Conservation (phyloP, 1,140 invertebrate species). For the Drosophila albomicans region DNA sequence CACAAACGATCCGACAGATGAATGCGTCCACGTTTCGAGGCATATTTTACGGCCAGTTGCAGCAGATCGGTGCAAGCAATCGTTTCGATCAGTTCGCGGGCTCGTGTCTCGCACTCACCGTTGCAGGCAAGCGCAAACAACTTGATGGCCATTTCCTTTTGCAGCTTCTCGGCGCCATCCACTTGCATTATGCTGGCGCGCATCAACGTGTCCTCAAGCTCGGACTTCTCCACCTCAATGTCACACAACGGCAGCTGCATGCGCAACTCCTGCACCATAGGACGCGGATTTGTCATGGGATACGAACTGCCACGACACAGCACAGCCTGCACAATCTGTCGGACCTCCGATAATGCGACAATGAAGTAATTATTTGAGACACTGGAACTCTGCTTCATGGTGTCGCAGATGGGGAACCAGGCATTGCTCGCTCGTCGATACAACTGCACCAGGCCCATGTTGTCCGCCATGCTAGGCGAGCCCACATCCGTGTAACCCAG, state of each 20-base stretch:
- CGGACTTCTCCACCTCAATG: conserved; percentile 91
- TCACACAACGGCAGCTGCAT: conserved; percentile 93
- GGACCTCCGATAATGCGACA: conserved; percentile 90
- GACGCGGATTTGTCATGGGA: conserved; percentile 94
- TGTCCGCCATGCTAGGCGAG: conserved; percentile 89
- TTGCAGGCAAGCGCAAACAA: conserved; percentile 93
- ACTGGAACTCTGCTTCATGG: conserved; percentile 87
- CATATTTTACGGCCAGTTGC: conserved; percentile 94
- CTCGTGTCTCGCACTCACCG: conserved; percentile 93
- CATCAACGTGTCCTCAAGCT: conserved; percentile 91
- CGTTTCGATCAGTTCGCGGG: conserved; percentile 93
- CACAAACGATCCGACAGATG: conserved; percentile 91
- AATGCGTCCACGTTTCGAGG: conserved; percentile 90
- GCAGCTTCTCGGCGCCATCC: conserved; percentile 87
- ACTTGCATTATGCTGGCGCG: conserved; percentile 87
- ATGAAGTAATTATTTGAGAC: conserved; percentile 93
- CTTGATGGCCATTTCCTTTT: conserved; percentile 93
- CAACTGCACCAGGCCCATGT: conserved; percentile 88
- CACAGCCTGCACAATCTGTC: conserved; percentile 92
- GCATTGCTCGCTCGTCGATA: conserved; percentile 87
- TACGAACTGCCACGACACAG: conserved; percentile 95
- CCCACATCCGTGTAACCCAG: conserved; percentile 93
- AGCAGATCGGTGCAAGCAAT: conserved; percentile 91
- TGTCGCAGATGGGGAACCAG: conserved; percentile 93
- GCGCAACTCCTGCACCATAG: conserved; percentile 90